A percentile compares a stretch with the other conserved stretches of the same genome.
Conservation (phyloP, 2,888 invertebrate species). For the Drosophila kuntzei region DNA sequence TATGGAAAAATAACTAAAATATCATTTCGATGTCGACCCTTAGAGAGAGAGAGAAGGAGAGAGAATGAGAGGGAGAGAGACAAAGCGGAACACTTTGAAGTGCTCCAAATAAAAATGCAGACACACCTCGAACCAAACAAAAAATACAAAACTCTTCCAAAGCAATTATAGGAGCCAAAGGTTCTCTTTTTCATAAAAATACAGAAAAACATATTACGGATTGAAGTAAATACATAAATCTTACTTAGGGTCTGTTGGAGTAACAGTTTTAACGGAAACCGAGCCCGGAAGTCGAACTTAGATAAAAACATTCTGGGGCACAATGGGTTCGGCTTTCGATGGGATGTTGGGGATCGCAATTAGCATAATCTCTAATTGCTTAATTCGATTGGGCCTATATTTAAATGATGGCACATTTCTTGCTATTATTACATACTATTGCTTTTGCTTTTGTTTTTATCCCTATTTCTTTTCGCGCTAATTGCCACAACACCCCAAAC, state of each 20-base stretch:
- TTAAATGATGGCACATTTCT: slow-evolving; percentile 52
- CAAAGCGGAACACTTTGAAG: slow-evolving; percentile 76
- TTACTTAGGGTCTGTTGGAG: slow-evolving; percentile 48
- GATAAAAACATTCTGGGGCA: slow-evolving; percentile 26
- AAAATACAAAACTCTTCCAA: slow-evolving; percentile 46
- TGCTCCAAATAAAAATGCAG: slow-evolving; percentile 79
- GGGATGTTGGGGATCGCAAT: slow-evolving; percentile 35
- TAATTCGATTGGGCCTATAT: slow-evolving; percentile 51
- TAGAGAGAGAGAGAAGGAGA: slow-evolving; percentile 15
- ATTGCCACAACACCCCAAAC: slow-evolving; percentile 57
- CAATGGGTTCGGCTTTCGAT: slow-evolving; percentile 5
- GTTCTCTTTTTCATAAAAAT: slow-evolving; percentile 34
- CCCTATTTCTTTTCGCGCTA: slow-evolving; percentile 42
- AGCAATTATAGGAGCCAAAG: slow-evolving; percentile 68
- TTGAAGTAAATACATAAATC: slow-evolving; percentile 77
- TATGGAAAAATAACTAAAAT: slow-evolving; percentile 78
- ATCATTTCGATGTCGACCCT: slow-evolving; percentile 46
- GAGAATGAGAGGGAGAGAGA: slow-evolving; percentile 3
- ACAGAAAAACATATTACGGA: slow-evolving; percentile 60
- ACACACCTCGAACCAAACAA: slow-evolving; percentile 64
- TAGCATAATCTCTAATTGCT: slow-evolving; percentile 70
- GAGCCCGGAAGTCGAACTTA: slow-evolving; percentile 66
- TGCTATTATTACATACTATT: slow-evolving; percentile 26
- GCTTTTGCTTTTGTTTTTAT: slow-evolving; percentile 9
- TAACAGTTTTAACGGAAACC: slow-evolving; percentile 40